These are phyloP conservation scores for Monodelphis domestica DNA, from an alignment of 2,797 vertebrate species.

Conservation along the genomic window DNA sequence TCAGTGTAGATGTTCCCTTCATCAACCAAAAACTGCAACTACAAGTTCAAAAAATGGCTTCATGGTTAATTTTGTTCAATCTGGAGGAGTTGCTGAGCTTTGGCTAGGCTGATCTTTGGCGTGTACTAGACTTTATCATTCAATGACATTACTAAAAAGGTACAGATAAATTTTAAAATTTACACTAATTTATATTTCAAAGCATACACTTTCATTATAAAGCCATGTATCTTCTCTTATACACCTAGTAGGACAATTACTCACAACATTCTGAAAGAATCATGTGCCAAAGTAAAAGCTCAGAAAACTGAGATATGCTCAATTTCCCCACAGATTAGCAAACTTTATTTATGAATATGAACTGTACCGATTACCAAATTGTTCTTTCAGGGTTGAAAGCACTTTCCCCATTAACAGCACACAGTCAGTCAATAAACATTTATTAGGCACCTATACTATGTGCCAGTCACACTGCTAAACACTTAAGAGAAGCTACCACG, in stretches of 20 bases:
- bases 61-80: background rate
- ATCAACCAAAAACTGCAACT: constrained; percentile 18
- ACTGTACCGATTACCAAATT: constrained; percentile 16
- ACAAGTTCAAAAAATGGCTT: background rate
- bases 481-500: background rate
- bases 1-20: background rate
- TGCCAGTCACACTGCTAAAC: background rate
- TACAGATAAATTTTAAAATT: constrained; percentile 4
- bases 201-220: constrained; percentile 30
- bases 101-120: background rate
- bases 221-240: constrained; percentile 33
- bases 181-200: constrained; percentile 31
- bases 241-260: background rate
- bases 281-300: constrained; percentile 24
- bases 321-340: constrained; percentile 28
- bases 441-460: background rate
- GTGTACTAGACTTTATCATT: background rate
- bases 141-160: constrained; percentile 26
- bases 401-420: background rate
- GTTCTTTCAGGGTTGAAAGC: background rate
- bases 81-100: background rate
- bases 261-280: constrained; percentile 45
- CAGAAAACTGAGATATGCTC: constrained; percentile 31
- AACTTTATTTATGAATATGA: constrained; percentile 28
- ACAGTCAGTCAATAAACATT: background rate